A percentile compares a stretch with the other conserved stretches of the same genome.
Conservation (phyloP, 1,140 invertebrate species). For the Drosophila littoralis region DNA sequence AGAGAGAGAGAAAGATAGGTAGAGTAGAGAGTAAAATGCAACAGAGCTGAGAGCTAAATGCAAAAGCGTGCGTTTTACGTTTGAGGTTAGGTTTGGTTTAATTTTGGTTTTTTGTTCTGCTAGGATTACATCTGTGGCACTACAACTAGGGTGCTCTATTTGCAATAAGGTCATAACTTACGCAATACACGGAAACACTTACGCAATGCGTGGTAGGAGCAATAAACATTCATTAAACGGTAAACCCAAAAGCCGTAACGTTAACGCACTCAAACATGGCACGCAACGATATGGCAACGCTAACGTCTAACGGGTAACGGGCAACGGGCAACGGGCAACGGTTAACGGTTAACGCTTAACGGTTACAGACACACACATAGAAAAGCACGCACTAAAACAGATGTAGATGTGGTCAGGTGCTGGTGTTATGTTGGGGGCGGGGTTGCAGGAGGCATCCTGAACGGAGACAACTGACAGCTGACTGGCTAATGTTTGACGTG, state of each 20-base stretch:
- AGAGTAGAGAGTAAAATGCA: constrained; percentile 13
- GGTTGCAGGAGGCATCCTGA: constrained; percentile 11
- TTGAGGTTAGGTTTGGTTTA: constrained; percentile 9
- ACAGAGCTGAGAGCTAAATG: constrained; percentile 12
- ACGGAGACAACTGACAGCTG: constrained; percentile 41
- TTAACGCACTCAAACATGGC: constrained; percentile 37
- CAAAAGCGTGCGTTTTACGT: constrained; percentile 26
- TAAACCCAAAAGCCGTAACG: constrained; percentile 42
- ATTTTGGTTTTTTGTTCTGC: neutral
- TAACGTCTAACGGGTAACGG: constrained; percentile 39
- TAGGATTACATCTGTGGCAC: constrained; percentile 7
- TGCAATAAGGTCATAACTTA: constrained; percentile 58
- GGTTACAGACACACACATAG: constrained; percentile 24
- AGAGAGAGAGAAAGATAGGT: constrained; percentile 17
- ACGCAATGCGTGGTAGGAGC: constrained; percentile 55
- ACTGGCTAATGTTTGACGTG: neutral
- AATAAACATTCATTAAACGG: constrained; percentile 55
- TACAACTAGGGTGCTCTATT: constrained; percentile 33
- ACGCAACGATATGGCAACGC: constrained; percentile 51
- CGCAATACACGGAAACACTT: constrained; percentile 66
- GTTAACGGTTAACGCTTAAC: constrained; percentile 35
- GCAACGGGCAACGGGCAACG: constrained; percentile 12
- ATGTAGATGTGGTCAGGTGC: constrained; percentile 30
- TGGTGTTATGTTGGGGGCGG: constrained; percentile 1
- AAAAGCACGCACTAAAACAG: constrained; percentile 47